Conservation (phyloP, 2,797 vertebrate species). For the Gymnocypris eckloni region DNA sequence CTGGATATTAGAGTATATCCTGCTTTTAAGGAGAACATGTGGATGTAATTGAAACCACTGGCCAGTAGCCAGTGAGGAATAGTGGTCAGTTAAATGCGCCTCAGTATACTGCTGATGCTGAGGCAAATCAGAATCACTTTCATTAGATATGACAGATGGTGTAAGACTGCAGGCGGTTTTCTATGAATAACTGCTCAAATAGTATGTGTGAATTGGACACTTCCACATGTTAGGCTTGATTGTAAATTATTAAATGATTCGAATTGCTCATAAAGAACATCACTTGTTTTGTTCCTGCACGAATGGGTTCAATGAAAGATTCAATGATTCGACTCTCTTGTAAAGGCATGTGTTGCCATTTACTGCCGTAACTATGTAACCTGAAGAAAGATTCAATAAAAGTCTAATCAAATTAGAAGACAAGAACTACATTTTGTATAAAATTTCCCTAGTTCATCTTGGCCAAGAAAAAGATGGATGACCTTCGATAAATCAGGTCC, state of each 20-base stretch:
- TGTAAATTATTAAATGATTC: background rate
- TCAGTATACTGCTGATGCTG: slow-evolving; percentile 1
- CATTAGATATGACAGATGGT: slow-evolving; percentile 23
- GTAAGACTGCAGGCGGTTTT: background rate
- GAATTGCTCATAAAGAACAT: background rate
- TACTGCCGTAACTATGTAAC: background rate
- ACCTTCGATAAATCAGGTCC: background rate
- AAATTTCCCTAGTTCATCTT: background rate
- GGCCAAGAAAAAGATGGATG: background rate
- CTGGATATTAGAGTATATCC: background rate
- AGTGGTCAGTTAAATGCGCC: background rate
- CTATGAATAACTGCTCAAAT: slow-evolving; percentile 2
- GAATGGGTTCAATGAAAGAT: background rate
- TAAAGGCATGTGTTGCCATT: background rate
- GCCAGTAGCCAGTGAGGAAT: background rate
- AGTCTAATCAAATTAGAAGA: background rate
- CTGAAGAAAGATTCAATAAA: background rate
- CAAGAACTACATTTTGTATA: background rate
- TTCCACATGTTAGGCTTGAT: background rate
- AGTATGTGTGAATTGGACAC: background rate
- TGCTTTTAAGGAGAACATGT: slow-evolving; percentile 5
- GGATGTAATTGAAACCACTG: slow-evolving; percentile 7
- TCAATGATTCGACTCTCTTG: background rate
- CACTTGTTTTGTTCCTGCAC: background rate
- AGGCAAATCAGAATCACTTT: slow-evolving; percentile 16